Base-by-base conservation (phyloP, 2,888 invertebrate species). In the Schizotus pectinicornis region DNA sequence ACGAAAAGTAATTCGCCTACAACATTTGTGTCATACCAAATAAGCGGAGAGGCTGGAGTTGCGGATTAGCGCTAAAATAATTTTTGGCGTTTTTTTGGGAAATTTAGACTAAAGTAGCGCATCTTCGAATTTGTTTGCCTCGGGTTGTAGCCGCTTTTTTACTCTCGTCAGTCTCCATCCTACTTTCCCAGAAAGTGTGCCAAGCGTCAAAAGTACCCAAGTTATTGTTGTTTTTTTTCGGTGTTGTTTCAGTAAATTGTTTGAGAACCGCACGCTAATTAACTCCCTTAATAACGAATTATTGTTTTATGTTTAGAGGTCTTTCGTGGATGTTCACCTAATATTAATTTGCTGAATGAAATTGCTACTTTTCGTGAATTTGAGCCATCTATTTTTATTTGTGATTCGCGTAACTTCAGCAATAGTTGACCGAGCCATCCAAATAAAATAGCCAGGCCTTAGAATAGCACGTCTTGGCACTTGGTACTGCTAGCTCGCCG, bases 121-220 rank as follows among this genome's bases (percentile, higher is more conserved):
- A 65, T 52, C 55, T 52, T 47, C 42, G 59, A 59, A 49, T 49
- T 45, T 47, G 38, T 45, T 63, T 36, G 65, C 69, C 65, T 60
- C 59, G 13, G 57, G 68, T 63, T 51, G 11, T 38, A 58, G 47
- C 30, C 53, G 50, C 56, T 59, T 57, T 62, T 60, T 65, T 55
- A 32, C 38, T 47, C 37, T 64, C 68, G 51, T 67, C 22, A 22
- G 57, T 61, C 52, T 56, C 54, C 60, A 68, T 71, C 67, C 69
- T 68, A 71, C 72, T 73, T 73, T 72, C 71, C 67, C 66, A 59
- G 65, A 68, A 73, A 70, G 72, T 73, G 60, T 71, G 72, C 69
- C 73, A 72, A 48, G 63, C 51, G 54, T 59, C 50, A 48, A 38
- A 48, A 38, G 12, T 38, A 22, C 48, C 11, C 36, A 48, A 48